Evolutionary conservation across 2,888 invertebrate species (phyloP).

Genomic region (Lithophane semibrunnea): DNA sequence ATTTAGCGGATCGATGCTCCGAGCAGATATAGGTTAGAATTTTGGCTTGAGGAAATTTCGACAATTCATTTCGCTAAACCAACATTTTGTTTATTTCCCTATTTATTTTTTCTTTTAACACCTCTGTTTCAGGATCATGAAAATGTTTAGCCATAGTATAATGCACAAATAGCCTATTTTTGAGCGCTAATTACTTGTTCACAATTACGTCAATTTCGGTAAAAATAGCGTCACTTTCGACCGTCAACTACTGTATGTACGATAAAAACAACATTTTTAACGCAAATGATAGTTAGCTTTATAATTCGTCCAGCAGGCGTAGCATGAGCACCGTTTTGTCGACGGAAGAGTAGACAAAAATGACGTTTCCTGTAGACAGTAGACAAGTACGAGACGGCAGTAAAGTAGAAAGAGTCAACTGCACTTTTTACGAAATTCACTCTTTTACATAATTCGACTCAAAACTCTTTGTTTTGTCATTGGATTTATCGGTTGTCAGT

Average conservation of each 20-base stretch:
- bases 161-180: constrained; percentile 19
- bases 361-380: no score
- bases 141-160: neutral
- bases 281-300: constrained; percentile 5
- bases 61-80: neutral
- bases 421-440: no score
- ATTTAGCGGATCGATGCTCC: constrained; percentile 37
- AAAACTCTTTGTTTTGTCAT: no score
- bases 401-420: no score
- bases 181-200: constrained; percentile 19
- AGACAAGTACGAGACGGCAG: no score
- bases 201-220: constrained; percentile 35
- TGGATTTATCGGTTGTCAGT: no score
- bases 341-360: no score
- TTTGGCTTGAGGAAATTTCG: constrained; percentile 1
- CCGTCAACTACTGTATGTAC: neutral
- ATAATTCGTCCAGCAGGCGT: fast-evolving
- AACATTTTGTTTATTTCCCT: neutral
- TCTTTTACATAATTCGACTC: no score
- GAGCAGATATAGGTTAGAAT: constrained; percentile 20
- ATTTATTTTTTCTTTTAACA: neutral
- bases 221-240: constrained; percentile 36
- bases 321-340: no score
- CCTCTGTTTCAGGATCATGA: neutral
- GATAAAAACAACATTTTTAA: neutral